Evolutionary conservation across 2,113 vertebrate genomes (phyloP), one percentile per base, ranked within the genome.

Genomic region (Nothobranchius furzeri): DNA sequence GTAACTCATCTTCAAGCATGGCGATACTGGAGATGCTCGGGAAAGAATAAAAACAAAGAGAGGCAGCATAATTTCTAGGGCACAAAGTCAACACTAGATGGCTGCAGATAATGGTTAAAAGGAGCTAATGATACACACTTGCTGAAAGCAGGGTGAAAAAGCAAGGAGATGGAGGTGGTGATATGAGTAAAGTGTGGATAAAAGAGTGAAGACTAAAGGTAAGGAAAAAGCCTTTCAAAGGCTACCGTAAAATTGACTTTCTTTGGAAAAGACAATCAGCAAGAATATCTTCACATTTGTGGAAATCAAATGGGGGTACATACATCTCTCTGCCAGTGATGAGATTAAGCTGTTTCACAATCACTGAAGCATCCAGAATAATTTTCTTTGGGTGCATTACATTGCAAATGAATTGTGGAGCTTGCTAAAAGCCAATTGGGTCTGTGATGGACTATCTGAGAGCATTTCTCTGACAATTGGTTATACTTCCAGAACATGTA

Each of bases 401-500:
- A 83, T 86, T 50, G 81, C 88, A 92, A 93, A 94, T 92, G 89
- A 93, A 91, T 91, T 92, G 90, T 89, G 76, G 88, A 89, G 82
- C 85, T 79, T 60, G 47, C 79, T 75, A 70, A 90, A 87, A 93
- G 84, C 88, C 90, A 93, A 87, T 92, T 90, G 91, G 73, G 87
- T 66, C 74, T 73, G 90, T 93, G 92, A 94, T 94, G 92, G 91
- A 93, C 90, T 91, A 91, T 91, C 88, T 91, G 82, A 78, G 70
- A 81, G 86, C 76, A 59, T 75, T 64, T 68, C 60, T 90, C 82
- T 93, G 91, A 93, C 91, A 93, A 92, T 90, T 74, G 87, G 86
- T 90, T 92, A 92, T 90, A 93, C 92, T 93, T 93, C 89, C 88
- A 88, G 86, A 92, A 93, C 90, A 93, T 92, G 92, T 89, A 93